Evolutionary conservation across 2,888 invertebrate species (phyloP).

Genomic region (Melieria omissa): DNA sequence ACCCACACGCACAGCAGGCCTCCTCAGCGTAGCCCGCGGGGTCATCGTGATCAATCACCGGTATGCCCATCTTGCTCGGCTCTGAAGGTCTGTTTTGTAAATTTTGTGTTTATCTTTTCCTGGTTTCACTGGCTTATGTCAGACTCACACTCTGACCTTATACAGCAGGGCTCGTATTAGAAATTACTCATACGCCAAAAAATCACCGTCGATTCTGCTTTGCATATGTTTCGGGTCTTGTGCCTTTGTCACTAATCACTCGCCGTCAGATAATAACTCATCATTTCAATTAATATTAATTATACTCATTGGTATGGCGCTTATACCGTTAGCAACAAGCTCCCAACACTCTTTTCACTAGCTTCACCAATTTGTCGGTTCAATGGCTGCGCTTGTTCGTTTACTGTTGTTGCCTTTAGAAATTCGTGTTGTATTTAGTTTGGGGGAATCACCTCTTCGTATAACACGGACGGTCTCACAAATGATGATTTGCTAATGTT

Average conservation of each 20-base stretch:
- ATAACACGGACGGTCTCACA: background rate
- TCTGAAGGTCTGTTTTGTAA: background rate
- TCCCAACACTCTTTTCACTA: background rate
- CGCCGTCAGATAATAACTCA: background rate
- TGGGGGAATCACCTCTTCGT: background rate
- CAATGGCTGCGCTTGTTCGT: slow-evolving; percentile 16
- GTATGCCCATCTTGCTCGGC: slow-evolving; percentile 23
- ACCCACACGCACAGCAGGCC: background rate
- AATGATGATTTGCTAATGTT: no score
- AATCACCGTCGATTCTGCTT: background rate
- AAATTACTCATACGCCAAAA: background rate
- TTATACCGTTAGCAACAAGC: background rate
- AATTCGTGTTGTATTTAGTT: background rate
- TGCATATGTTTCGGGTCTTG: background rate
- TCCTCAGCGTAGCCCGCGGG: slow-evolving; percentile 8
- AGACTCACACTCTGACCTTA: background rate
- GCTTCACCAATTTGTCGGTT: background rate
- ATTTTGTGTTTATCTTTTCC: background rate
- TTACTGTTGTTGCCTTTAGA: background rate
- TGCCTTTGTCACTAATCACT: background rate
- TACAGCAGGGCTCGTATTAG: background rate
- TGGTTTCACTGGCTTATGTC: background rate
- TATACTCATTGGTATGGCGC: no score
- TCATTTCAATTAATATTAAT: no score
- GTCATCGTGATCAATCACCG: slow-evolving; percentile 17